These are phyloP conservation scores for Bruchidius siliquastri DNA, from an alignment of 2,888 invertebrate species.

Conservation along the genomic window DNA sequence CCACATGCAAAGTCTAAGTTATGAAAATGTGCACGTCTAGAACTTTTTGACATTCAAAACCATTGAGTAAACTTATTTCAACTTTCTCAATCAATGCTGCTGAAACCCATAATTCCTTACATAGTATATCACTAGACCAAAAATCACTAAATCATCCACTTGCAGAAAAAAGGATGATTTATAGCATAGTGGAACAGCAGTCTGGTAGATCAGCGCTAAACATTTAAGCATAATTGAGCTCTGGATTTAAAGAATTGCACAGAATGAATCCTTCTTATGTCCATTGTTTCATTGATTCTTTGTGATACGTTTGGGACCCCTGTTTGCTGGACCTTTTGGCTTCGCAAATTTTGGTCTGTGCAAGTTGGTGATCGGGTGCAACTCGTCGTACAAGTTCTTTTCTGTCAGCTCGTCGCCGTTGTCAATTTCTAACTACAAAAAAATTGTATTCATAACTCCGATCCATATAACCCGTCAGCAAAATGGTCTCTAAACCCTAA, in stretches of 20 bases:
- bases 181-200: too few relatives aligned
- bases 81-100: too few relatives aligned
- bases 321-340: conserved; percentile 91
- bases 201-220: not conserved
- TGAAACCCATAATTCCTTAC: too few relatives aligned
- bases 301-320: conserved; percentile 87
- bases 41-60: too few relatives aligned
- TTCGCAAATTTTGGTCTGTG: conserved; percentile 91
- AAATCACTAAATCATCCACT: too few relatives aligned
- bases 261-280: not conserved
- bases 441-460: not conserved
- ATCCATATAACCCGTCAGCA: too few relatives aligned
- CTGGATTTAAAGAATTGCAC: not conserved
- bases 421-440: conserved; percentile 81
- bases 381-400: conserved; percentile 84
- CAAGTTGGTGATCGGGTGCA: conserved; percentile 87
- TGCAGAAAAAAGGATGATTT: too few relatives aligned
- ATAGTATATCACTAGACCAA: too few relatives aligned
- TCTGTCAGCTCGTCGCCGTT: conserved; percentile 85
- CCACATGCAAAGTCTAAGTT: too few relatives aligned
- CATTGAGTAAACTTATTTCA: too few relatives aligned
- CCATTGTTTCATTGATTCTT: conserved; percentile 51
- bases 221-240: not conserved
- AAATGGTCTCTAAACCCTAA: too few relatives aligned
- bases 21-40: too few relatives aligned